Evolutionary conservation across 2,888 invertebrate genomes (phyloP).

Genomic region (Tipula confusa): DNA sequence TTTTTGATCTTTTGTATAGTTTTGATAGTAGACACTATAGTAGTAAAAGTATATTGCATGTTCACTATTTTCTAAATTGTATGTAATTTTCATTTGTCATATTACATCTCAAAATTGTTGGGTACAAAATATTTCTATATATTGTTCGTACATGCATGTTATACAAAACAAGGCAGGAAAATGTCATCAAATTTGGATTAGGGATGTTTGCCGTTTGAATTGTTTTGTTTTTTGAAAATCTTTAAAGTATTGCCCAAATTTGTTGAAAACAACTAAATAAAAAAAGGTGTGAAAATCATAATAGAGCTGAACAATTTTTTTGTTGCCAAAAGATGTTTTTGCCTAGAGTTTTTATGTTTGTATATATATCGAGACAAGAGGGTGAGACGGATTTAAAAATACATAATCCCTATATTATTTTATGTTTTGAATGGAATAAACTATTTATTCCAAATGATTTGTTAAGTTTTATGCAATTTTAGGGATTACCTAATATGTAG

Average conservation of each 20-base stretch:
- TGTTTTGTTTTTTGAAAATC: background rate
- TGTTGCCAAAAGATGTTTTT: background rate
- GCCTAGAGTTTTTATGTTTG: too few species aligned
- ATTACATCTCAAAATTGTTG: background rate
- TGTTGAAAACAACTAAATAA: background rate
- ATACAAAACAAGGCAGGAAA: slow-evolving; percentile 21
- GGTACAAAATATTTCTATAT: background rate
- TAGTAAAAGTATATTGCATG: background rate
- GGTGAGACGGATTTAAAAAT: background rate
- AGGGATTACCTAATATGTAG: background rate
- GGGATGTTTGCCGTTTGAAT: background rate
- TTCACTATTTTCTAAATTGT: background rate
- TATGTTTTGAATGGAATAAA: background rate
- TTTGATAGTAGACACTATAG: background rate
- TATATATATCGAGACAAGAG: too few species aligned
- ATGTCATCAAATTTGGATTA: slow-evolving; percentile 29
- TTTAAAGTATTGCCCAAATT: background rate
- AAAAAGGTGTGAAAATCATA: slow-evolving; percentile 3
- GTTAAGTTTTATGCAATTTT: background rate
- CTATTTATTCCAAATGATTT: slow-evolving; percentile 3
- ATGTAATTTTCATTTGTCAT: background rate
- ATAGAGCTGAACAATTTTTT: background rate
- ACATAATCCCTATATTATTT: background rate
- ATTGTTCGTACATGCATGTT: background rate
- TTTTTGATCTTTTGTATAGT: background rate